Evolutionary conservation across 2,797 vertebrate species (phyloP).

Genomic region (Tangara arthus): DNA sequence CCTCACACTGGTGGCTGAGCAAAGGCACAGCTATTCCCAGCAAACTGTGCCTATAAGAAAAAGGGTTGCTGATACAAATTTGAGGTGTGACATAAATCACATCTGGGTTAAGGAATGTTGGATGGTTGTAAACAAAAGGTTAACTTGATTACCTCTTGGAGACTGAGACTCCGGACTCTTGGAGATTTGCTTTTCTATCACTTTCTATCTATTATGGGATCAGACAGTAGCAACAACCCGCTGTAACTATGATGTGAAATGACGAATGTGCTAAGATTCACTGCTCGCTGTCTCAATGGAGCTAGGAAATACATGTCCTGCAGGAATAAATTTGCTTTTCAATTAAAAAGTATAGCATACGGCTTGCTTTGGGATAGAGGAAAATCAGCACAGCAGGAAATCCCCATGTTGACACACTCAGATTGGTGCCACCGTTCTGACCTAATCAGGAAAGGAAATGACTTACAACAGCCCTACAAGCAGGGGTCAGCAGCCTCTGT

Average conservation of each 20-base stretch:
- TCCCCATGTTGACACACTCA: neutral
- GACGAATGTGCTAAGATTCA: neutral
- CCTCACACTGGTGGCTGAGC: neutral
- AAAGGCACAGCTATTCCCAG: neutral
- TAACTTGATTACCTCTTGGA: neutral
- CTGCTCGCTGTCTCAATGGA: neutral
- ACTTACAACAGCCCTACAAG: slow-evolving; percentile 3
- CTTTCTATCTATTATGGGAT: neutral
- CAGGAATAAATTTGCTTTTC: neutral
- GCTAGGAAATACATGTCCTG: neutral
- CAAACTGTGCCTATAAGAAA: neutral
- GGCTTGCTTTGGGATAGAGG: neutral
- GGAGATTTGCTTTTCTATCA: neutral
- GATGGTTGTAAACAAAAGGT: neutral
- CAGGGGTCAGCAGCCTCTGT: neutral
- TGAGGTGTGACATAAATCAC: neutral
- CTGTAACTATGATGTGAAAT: neutral
- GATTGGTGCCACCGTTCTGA: neutral
- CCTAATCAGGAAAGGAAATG: slow-evolving; percentile 30
- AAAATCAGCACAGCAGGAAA: slow-evolving; percentile 10
- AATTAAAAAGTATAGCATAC: neutral
- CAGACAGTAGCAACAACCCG: neutral
- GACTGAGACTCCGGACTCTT: no score
- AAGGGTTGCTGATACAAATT: neutral
- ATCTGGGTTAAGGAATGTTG: neutral